These are phyloP conservation scores for Heteropelma amictum DNA, from an alignment of 2,888 invertebrate genomes.

Conservation along the genomic window DNA sequence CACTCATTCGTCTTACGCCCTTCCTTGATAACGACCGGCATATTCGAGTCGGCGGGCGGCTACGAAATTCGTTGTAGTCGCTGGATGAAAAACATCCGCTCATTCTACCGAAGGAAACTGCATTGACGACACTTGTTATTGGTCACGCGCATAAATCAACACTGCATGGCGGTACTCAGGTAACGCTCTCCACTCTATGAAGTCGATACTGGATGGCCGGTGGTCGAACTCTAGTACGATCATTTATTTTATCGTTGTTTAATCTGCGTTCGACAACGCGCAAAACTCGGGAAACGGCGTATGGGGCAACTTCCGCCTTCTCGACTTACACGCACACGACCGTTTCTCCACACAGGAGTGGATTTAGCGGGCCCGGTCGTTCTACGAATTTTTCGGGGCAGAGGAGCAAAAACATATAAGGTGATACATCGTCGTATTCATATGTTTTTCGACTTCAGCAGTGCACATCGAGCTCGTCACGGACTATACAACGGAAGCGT, in stretches of 20 bases:
- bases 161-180: slow-evolving; percentile 45
- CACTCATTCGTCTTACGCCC: slow-evolving; percentile 20
- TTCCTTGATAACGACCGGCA: slow-evolving; percentile 16
- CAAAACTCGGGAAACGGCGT: slow-evolving; percentile 38
- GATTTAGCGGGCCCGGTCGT: slow-evolving; percentile 59
- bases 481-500: not conserved
- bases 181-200: slow-evolving; percentile 28
- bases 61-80: not conserved
- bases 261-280: slow-evolving; percentile 30
- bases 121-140: not conserved
- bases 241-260: slow-evolving; percentile 34
- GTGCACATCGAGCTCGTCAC: not conserved
- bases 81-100: slow-evolving; percentile 22
- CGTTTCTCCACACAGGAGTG: slow-evolving; percentile 58
- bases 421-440: slow-evolving; percentile 57
- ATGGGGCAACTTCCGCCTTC: slow-evolving; percentile 62
- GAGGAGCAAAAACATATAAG: slow-evolving; percentile 33
- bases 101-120: slow-evolving; percentile 18
- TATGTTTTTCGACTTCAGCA: not conserved
- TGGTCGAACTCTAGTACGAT: slow-evolving; percentile 1
- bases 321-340: slow-evolving; percentile 49
- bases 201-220: slow-evolving; percentile 39
- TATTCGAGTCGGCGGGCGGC: slow-evolving; percentile 49
- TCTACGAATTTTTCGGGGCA: slow-evolving; percentile 12
- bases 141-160: not conserved